Conservation (phyloP, 1,140 invertebrate species). For the Meloidogyne exigua region DNA sequence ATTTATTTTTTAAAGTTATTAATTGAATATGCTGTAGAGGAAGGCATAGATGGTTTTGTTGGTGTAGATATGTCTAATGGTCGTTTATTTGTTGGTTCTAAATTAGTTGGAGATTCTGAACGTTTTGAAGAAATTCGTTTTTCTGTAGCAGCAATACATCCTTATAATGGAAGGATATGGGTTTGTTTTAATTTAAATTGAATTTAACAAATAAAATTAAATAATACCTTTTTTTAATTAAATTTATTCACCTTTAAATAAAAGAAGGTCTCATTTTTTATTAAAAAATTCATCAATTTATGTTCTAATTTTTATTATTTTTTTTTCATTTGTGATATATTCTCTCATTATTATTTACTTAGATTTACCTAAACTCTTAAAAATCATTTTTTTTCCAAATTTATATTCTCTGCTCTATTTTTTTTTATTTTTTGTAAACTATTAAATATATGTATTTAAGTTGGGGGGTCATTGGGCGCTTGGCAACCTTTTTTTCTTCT, state of each 20-base stretch:
- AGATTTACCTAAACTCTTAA: too few species aligned
- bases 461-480: neutral
- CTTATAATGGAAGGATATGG: slow-evolving; percentile 26
- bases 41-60: slow-evolving; percentile 46
- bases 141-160: slow-evolving; percentile 31
- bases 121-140: slow-evolving; percentile 48
- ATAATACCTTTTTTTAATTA: too few species aligned
- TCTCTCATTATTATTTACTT: too few species aligned
- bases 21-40: slow-evolving; percentile 40
- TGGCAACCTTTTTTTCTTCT: neutral
- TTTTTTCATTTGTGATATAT: too few species aligned
- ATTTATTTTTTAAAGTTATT: neutral
- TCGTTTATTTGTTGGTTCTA: slow-evolving; percentile 29
- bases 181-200: slow-evolving; percentile 24
- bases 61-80: slow-evolving; percentile 33
- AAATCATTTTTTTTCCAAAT: too few species aligned
- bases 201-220: too few species aligned
- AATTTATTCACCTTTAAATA: too few species aligned
- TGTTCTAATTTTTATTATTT: too few species aligned
- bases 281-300: too few species aligned
- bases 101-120: slow-evolving; percentile 34
- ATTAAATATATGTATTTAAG: neutral
- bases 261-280: too few species aligned
- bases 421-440: slow-evolving; percentile 5
- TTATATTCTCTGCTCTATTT: neutral